Conservation (phyloP, 2,113 vertebrate species). For the Corythornis cristatus region DNA sequence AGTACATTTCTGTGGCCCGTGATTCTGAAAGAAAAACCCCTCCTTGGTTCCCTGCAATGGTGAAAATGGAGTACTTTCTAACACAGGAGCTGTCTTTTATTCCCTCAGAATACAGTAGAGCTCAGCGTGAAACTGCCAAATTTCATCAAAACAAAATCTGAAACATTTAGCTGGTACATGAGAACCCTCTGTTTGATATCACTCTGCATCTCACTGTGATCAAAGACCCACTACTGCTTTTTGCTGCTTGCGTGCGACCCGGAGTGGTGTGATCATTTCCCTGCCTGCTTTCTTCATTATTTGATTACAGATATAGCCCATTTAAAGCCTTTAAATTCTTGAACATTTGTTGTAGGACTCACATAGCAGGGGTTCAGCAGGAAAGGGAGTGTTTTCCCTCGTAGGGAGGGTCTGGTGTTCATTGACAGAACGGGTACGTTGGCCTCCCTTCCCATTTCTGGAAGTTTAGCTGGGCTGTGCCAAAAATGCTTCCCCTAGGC, state of each 20-base stretch:
- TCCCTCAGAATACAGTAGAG: conserved; percentile 77
- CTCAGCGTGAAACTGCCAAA: conserved; percentile 84
- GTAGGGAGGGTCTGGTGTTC: conserved; percentile 48
- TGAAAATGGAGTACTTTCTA: conserved; percentile 75
- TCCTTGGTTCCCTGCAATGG: conserved; percentile 70
- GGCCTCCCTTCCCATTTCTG: not conserved
- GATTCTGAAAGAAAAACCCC: conserved; percentile 66
- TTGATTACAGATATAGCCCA: conserved; percentile 77
- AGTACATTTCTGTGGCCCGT: conserved; percentile 77
- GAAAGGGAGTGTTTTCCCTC: conserved; percentile 54
- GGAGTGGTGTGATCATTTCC: conserved; percentile 76
- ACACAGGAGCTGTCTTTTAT: conserved; percentile 77
- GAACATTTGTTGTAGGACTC: conserved; percentile 73
- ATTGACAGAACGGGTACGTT: not conserved
- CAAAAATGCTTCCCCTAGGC: conserved; percentile 45
- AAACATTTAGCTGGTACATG: conserved; percentile 82
- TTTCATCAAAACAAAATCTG: conserved; percentile 83
- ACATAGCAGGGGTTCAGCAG: conserved; percentile 63
- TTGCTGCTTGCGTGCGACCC: conserved; percentile 74
- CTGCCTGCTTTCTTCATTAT: conserved; percentile 75
- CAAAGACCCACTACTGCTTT: conserved; percentile 81
- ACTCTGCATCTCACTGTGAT: conserved; percentile 80
- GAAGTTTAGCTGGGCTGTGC: conserved; percentile 25
- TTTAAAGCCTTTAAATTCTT: conserved; percentile 70
- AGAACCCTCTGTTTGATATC: conserved; percentile 81